Base-by-base conservation (phyloP, 2,888 invertebrate species). In the Cosmorhoe ocellata region DNA sequence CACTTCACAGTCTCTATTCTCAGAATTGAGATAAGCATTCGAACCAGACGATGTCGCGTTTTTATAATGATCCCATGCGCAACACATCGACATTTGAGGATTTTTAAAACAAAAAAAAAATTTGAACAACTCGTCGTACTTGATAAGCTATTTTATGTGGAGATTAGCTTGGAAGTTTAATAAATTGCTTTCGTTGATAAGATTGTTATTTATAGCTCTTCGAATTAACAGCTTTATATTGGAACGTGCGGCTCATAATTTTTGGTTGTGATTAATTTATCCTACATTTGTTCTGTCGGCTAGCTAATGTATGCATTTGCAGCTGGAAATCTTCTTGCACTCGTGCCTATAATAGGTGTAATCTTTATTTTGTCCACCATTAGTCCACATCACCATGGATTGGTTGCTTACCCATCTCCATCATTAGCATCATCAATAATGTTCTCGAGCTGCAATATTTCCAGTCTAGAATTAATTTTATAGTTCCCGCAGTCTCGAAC, bases 391-490 rank as follows among this genome's bases (percentile, higher is more conserved):
- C n/a, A n/a, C n/a, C n/a, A n/a, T n/a, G n/a, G n/a, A n/a, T n/a
- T n/a, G n/a, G n/a, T n/a, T 67, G 65, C 58, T 60, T 58, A 44
- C 9, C 33, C 51, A 62, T 57, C 57, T 63, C 53, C 58, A 62
- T 66, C 60, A 68, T 69, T 69, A 63, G 58, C 59, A 67, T 67
- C 71, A 75, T 75, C 67, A 74, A 74, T 76, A 74, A 70, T 48
- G 58, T 67, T 71, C 63, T 63, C 69, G 62, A 65, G 58, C 58
- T 74, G 76, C 70, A 72, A 69, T 76, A 71, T 76, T 76, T 74
- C 73, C 73, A 66, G 69, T 71, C 58, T 63, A 60, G 67, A 74
- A 81, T 81, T 81, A 79, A 81, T 81, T 78, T 75, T 69, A 76
- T 67, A 66, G 59, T 61, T 51, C 61, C 61, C 58, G 67, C 61